These are phyloP conservation scores for Odobenus rosmarus DNA, from an alignment of 2,113 vertebrate genomes.

Conservation along the genomic window DNA sequence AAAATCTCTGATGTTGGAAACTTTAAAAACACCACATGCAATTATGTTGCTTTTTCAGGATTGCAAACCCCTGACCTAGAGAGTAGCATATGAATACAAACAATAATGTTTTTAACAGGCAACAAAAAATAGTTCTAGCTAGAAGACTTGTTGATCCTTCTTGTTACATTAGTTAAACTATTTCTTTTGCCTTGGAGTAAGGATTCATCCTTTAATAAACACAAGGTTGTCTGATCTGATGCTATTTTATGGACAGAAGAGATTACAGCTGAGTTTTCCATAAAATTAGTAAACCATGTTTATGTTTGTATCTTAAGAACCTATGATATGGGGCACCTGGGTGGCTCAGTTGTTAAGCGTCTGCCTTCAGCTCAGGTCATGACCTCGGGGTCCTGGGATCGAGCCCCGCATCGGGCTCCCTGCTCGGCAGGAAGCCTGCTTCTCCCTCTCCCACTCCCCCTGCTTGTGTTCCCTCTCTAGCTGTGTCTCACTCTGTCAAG, in stretches of 20 bases:
- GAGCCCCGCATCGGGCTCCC: too few relatives aligned
- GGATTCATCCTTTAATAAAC: background rate
- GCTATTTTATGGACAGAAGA: background rate
- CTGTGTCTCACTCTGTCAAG: too few relatives aligned
- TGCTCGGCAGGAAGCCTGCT: too few relatives aligned
- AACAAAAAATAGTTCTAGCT: background rate
- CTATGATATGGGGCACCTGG: background rate
- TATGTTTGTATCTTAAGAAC: background rate
- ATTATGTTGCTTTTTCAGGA: background rate
- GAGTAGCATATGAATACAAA: background rate
- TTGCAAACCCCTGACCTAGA: background rate
- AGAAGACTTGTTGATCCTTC: background rate
- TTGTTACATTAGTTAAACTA: background rate
- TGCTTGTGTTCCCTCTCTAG: too few relatives aligned
- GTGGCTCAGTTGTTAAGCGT: too few relatives aligned
- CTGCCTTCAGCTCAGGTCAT: too few relatives aligned
- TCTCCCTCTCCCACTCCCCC: too few relatives aligned
- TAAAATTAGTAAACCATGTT: conserved; percentile 21
- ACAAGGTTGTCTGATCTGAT: background rate
- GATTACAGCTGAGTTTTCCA: background rate
- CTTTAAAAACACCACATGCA: background rate
- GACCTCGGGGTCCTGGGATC: too few relatives aligned
- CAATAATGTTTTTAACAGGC: background rate
- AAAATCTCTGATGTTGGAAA: background rate
- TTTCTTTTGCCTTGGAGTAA: background rate